Evolutionary conservation across 2,113 vertebrate species (phyloP).

Genomic region (Zosterops borbonicus): DNA sequence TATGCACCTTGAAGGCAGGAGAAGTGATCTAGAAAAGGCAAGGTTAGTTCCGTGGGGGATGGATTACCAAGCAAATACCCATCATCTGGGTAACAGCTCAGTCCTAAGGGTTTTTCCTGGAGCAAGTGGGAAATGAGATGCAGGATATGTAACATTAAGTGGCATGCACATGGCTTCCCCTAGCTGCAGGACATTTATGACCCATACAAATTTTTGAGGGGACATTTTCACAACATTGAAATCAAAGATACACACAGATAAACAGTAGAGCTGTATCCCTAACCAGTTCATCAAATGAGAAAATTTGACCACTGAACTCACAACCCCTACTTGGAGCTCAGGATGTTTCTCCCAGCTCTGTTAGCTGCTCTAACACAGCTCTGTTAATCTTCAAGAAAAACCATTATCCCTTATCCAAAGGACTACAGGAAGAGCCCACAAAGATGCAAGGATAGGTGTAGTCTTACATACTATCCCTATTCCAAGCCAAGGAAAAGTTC

Average conservation of each 20-base stretch:
- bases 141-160: neutral
- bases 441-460: neutral
- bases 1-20: neutral
- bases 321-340: neutral
- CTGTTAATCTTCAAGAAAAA: neutral
- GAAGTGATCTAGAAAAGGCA: neutral
- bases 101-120: neutral
- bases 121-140: neutral
- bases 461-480: neutral
- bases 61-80: too few relatives aligned
- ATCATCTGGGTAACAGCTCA: neutral
- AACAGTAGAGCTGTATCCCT: neutral
- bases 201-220: neutral
- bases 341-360: neutral
- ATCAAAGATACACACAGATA: neutral
- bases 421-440: neutral
- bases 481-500: neutral
- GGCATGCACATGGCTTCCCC: fast-evolving
- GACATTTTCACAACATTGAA: neutral
- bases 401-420: neutral
- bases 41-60: neutral
- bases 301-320: neutral
- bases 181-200: neutral
- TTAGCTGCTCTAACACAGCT: neutral
- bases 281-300: neutral